phyloP scores from a whole-genome alignment of 1,140 invertebrate species.

The Vanessa tameamea region DNA sequence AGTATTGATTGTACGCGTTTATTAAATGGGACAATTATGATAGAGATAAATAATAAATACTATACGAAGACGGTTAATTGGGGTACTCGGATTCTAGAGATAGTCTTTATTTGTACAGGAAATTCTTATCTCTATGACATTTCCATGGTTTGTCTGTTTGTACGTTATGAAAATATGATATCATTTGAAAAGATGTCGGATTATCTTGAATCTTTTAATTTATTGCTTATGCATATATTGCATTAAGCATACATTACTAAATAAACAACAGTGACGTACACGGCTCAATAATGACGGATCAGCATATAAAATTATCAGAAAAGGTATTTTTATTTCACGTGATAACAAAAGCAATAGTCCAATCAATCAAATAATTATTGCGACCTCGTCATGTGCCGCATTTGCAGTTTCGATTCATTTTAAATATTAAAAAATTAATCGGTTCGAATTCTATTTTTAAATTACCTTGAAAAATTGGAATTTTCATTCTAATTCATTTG shows the following conservation, averaged over 20 bases:
- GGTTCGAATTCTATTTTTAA: no score
- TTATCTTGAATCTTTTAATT: not conserved
- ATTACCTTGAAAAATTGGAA: no score
- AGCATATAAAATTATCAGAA: no score
- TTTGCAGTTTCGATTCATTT: no score
- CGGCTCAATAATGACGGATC: no score
- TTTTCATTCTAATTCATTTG: no score
- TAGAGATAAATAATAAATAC: slow-evolving; percentile 22
- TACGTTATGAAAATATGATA: not conserved
- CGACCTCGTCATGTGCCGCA: no score
- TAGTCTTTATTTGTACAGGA: not conserved
- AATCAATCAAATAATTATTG: no score
- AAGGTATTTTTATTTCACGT: no score
- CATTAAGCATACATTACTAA: not conserved
- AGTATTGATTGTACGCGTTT: slow-evolving; percentile 21
- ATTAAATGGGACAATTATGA: slow-evolving; percentile 30
- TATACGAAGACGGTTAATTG: slow-evolving; percentile 7
- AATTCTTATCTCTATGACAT: slow-evolving; percentile 1
- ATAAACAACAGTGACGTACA: not conserved
- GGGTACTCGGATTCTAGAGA: not conserved
- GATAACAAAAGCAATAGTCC: no score
- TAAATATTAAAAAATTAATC: no score
- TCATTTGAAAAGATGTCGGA: not conserved
- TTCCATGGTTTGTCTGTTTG: not conserved
- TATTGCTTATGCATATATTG: no score